Evolutionary conservation across 2,113 vertebrate species (phyloP).

Genomic region (Seriola quinqueradiata): DNA sequence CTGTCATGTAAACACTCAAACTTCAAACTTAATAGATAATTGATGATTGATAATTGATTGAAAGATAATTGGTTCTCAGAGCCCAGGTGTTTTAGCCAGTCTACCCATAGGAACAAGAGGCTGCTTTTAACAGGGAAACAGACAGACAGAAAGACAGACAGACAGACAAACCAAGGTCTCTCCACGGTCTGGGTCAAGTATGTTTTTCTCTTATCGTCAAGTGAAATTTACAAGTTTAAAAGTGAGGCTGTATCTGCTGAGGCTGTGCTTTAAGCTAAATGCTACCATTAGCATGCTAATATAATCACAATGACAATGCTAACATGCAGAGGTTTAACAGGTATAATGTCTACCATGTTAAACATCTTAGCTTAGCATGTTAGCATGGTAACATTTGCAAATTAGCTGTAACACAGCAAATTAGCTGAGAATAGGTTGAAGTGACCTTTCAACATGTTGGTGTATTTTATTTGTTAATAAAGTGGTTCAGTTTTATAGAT

Average conservation of each 20-base stretch:
- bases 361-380: not conserved
- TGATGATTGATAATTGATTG: not conserved
- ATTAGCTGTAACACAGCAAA: not conserved
- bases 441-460: not conserved
- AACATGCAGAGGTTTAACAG: not conserved
- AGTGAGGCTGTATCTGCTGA: not conserved
- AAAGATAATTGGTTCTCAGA: conserved; percentile 23
- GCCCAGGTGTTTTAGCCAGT: conserved; percentile 53
- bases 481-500: not conserved
- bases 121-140: conserved; percentile 14
- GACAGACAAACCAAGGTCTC: conserved; percentile 36
- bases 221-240: not conserved
- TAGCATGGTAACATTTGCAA: not conserved
- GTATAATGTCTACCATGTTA: not conserved
- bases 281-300: conserved; percentile 9
- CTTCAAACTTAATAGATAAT: not conserved
- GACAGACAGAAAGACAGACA: conserved; percentile 45
- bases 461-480: not conserved
- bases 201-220: conserved; percentile 15
- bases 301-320: not conserved
- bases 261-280: not conserved
- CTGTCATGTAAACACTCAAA: not conserved
- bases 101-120: conserved; percentile 2
- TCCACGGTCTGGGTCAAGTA: not conserved
- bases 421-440: not conserved